Conservation (phyloP, 1,140 invertebrate genomes). For the Ostrea edulis region DNA sequence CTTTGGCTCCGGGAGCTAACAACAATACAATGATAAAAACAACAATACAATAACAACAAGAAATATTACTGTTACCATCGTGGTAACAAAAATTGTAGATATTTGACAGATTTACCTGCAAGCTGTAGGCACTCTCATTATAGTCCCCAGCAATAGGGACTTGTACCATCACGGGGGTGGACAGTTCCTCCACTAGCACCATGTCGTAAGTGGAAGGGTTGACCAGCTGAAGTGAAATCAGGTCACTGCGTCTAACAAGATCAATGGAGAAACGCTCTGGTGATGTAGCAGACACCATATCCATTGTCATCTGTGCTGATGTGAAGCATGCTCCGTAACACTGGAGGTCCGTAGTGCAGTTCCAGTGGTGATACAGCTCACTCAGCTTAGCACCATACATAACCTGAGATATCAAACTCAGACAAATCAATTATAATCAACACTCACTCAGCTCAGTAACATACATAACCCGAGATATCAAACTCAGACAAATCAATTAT, state of each 20-base stretch:
- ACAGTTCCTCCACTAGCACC: not conserved
- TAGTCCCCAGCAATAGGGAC: slow-evolving; percentile 27
- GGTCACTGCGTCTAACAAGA: slow-evolving; percentile 40
- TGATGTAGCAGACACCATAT: slow-evolving; percentile 48
- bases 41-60: too few relatives aligned
- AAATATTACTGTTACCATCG: too few relatives aligned
- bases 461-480: not conserved
- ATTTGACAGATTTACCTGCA: slow-evolving; percentile 40
- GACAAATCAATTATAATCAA: not conserved
- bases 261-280: slow-evolving; percentile 34
- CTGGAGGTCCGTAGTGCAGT: slow-evolving; percentile 26
- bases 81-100: not conserved
- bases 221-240: slow-evolving; percentile 31
- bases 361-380: slow-evolving; percentile 38
- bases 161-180: not conserved
- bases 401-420: not conserved
- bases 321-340: slow-evolving; percentile 54
- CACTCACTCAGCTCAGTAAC: not conserved
- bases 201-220: slow-evolving; percentile 43
- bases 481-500: not conserved
- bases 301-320: slow-evolving; percentile 40
- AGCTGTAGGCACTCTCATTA: slow-evolving; percentile 39
- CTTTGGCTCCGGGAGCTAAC: too few relatives aligned
- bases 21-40: too few relatives aligned
- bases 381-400: slow-evolving; percentile 33